phyloP scores from a whole-genome alignment of 2,888 invertebrate species.

The Lissocephala sabroskyi region DNA sequence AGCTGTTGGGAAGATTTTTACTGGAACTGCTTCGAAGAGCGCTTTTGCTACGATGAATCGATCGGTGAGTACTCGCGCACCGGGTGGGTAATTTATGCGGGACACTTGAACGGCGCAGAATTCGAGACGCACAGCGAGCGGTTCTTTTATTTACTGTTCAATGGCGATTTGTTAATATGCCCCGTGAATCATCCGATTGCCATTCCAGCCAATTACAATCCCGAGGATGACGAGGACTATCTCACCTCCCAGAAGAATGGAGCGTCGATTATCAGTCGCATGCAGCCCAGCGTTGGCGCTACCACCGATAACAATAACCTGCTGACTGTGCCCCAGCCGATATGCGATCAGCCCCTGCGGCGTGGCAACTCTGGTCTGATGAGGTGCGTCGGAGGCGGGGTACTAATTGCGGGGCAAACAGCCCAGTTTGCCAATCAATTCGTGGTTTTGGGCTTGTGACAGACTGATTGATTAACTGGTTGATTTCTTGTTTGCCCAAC shows the following conservation, averaged over 20 bases:
- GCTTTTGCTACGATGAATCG: slow-evolving; percentile 82
- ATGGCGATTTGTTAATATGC: too few species aligned
- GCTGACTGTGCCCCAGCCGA: slow-evolving; percentile 62
- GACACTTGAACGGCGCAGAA: too few species aligned
- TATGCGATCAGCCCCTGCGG: slow-evolving; percentile 68
- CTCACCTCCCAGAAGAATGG: slow-evolving; percentile 64
- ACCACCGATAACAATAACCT: slow-evolving; percentile 66
- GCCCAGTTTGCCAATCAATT: slow-evolving; percentile 13
- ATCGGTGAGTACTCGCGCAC: slow-evolving; percentile 76
- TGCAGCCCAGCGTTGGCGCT: slow-evolving; percentile 36
- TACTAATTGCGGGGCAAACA: slow-evolving; percentile 33
- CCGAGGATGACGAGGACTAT: slow-evolving; percentile 72
- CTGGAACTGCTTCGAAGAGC: slow-evolving; percentile 83
- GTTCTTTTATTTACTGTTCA: too few species aligned
- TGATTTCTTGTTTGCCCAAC: too few species aligned
- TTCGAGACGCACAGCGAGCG: too few species aligned
- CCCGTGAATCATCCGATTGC: neutral
- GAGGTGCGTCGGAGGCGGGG: too few species aligned
- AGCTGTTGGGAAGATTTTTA: slow-evolving; percentile 82
- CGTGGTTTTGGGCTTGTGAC: slow-evolving; percentile 17
- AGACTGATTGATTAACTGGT: neutral
- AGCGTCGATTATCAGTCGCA: slow-evolving; percentile 51
- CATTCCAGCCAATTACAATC: slow-evolving; percentile 71
- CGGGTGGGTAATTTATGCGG: too few species aligned
- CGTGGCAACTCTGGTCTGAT: slow-evolving; percentile 59